A percentile compares a stretch with the other conserved stretches of the same genome.
phyloP scores from a whole-genome alignment of 1,140 invertebrate species.

The Drosophila murphyi region DNA sequence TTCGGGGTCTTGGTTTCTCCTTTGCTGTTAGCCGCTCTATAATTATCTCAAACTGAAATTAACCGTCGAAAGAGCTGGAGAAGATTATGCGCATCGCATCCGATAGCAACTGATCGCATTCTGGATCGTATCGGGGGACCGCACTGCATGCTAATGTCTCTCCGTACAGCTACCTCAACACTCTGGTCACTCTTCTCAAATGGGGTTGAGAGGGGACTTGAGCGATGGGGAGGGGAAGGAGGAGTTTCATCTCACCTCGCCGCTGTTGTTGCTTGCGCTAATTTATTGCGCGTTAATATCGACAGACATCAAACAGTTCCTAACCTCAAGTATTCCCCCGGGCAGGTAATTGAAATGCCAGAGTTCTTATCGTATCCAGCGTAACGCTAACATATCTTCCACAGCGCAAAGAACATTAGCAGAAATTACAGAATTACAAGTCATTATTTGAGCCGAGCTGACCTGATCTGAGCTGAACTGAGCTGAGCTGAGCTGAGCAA shows the following conservation, averaged over 20 bases:
- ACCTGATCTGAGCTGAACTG: no score
- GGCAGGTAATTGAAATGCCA: slow-evolving; percentile 71
- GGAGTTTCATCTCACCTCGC: slow-evolving; percentile 47
- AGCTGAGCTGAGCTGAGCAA: no score
- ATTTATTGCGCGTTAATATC: slow-evolving; percentile 84
- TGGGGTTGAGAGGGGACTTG: background rate
- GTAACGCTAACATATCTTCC: slow-evolving; percentile 68
- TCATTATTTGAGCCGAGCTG: slow-evolving; percentile 58
- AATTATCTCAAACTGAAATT: slow-evolving; percentile 84
- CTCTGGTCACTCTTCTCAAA: no score
- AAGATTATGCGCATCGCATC: slow-evolving; percentile 76
- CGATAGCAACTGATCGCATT: slow-evolving; percentile 41
- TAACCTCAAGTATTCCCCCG: background rate
- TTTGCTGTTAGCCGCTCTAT: slow-evolving; percentile 81
- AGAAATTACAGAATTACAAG: slow-evolving; percentile 76
- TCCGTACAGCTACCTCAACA: no score
- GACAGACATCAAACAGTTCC: slow-evolving; percentile 47
- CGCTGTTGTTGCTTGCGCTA: slow-evolving; percentile 67
- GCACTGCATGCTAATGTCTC: slow-evolving; percentile 57
- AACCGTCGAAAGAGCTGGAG: slow-evolving; percentile 82
- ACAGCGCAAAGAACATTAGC: slow-evolving; percentile 61
- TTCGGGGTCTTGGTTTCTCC: slow-evolving; percentile 5
- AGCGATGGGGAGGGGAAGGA: background rate
- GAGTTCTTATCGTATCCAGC: slow-evolving; percentile 64
- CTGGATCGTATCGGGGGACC: slow-evolving; percentile 17